Conservation (phyloP, 2,888 invertebrate species). For the Brenthis hecate region DNA sequence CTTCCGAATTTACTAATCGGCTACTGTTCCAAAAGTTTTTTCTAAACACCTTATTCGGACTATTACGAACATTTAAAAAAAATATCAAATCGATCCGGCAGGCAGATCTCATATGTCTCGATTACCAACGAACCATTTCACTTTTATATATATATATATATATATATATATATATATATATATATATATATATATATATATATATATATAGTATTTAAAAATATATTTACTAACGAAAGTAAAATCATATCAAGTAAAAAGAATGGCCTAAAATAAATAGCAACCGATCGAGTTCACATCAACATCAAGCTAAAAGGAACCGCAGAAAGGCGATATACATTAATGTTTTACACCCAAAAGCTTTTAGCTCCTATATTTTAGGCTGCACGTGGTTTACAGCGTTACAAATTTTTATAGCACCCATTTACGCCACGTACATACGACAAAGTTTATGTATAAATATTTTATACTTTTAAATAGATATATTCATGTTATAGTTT, state of each 20-base stretch:
- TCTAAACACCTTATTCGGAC: no score
- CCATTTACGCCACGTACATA: slow-evolving; percentile 49
- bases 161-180: no score
- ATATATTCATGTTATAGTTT: background rate
- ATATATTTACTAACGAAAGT: background rate
- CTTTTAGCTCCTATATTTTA: slow-evolving; percentile 70
- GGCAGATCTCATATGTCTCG: no score
- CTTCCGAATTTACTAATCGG: no score
- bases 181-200: no score
- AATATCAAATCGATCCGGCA: no score
- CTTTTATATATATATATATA: no score
- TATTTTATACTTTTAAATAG: slow-evolving; percentile 12
- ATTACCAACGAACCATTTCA: no score
- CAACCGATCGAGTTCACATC: slow-evolving; percentile 48
- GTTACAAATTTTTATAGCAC: slow-evolving; percentile 45
- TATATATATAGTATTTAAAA: no score
- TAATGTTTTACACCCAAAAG: slow-evolving; percentile 72
- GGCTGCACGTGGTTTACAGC: slow-evolving; percentile 50
- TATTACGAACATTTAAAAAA: no score
- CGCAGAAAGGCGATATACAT: slow-evolving; percentile 61
- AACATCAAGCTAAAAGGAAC: slow-evolving; percentile 53
- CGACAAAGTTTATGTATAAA: slow-evolving; percentile 13
- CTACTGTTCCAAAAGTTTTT: no score
- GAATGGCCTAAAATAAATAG: slow-evolving; percentile 43
- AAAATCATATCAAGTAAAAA: slow-evolving; percentile 2